These are phyloP conservation scores for Mastigias papua DNA, from an alignment of 30 jellyfish, hydroid and myxozoan genomes.

Conservation along the genomic window DNA sequence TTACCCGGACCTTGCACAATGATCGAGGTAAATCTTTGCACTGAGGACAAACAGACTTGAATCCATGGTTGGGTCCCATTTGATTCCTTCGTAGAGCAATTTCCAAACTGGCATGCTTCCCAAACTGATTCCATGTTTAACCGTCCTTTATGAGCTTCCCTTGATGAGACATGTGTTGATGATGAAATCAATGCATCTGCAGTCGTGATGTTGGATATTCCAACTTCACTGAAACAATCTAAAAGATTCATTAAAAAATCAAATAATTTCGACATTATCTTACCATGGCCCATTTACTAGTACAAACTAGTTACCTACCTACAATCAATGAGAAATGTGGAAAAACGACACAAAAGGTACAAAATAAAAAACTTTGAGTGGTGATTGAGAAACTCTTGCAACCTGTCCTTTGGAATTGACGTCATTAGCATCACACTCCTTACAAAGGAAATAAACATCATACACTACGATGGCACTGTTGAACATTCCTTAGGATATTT, in stretches of 20 bases:
- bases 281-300: too few species aligned
- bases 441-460: too few species aligned
- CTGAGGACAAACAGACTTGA: slow-evolving; percentile 39
- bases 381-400: too few species aligned
- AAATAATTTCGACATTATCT: too few species aligned
- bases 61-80: slow-evolving; percentile 66
- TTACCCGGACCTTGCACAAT: slow-evolving; percentile 70
- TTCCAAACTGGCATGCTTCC: slow-evolving; percentile 26
- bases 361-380: too few species aligned
- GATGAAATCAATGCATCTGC: slow-evolving; percentile 42
- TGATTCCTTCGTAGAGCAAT: slow-evolving; percentile 10
- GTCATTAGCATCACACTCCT: too few species aligned
- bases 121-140: slow-evolving; percentile 30
- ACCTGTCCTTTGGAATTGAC: too few species aligned
- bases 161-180: slow-evolving; percentile 44
- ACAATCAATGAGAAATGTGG: too few species aligned
- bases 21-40: slow-evolving; percentile 20
- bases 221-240: slow-evolving; percentile 60
- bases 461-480: too few species aligned
- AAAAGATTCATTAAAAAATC: neutral
- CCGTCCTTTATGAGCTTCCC: slow-evolving; percentile 44
- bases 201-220: neutral
- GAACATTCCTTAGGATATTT: too few species aligned
- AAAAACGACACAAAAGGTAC: too few species aligned
- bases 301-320: too few species aligned